Evolutionary conservation across 2,113 vertebrate species (phyloP).

Genomic region (Phoenicopterus ruber): DNA sequence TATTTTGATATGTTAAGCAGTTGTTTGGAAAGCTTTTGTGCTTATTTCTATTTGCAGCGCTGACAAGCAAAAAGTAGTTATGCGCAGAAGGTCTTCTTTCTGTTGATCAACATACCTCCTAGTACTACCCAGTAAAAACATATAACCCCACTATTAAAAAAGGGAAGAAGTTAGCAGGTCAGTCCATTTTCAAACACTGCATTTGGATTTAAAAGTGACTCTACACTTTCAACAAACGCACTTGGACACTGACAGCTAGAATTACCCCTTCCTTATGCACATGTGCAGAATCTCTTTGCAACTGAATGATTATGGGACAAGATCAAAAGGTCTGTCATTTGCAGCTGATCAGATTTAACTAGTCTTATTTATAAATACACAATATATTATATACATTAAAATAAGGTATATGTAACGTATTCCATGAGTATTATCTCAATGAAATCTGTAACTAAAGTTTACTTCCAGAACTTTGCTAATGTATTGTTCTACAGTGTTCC

Average conservation of each 20-base stretch:
- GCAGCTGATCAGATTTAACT: neutral
- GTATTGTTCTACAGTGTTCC: fast-evolving
- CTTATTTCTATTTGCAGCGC: neutral
- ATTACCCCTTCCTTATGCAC: neutral
- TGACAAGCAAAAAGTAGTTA: neutral
- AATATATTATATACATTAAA: neutral
- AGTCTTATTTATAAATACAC: neutral
- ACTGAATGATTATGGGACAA: neutral
- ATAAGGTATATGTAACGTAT: neutral
- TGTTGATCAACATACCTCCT: neutral
- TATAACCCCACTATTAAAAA: neutral
- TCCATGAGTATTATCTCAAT: neutral
- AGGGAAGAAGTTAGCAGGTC: neutral
- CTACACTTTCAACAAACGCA: neutral
- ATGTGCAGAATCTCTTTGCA: neutral
- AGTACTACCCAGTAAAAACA: neutral
- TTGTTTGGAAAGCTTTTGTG: neutral
- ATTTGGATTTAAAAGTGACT: neutral
- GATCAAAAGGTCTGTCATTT: neutral
- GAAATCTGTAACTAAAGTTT: neutral
- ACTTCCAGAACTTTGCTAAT: neutral
- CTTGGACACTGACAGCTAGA: neutral
- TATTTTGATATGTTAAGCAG: neutral
- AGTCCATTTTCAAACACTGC: neutral
- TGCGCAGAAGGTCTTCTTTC: fast-evolving